phyloP scores from a whole-genome alignment of 2,888 invertebrate genomes.

The Oegoconia quadripuncta region DNA sequence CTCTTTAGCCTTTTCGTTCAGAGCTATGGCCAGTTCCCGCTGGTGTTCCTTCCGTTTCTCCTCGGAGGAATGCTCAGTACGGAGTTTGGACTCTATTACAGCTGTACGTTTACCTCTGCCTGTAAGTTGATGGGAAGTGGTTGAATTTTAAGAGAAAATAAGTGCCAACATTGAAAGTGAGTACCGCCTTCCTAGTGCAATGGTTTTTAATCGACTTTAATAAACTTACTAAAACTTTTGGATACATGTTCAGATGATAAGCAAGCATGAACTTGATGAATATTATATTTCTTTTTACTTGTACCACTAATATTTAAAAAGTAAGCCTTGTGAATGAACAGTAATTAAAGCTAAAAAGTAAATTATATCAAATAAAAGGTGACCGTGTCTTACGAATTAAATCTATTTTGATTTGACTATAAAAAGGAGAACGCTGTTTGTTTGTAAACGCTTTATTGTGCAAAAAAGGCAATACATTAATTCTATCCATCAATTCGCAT shows the following conservation, averaged over 20 bases:
- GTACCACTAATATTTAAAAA: too few relatives aligned
- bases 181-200: neutral
- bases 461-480: too few relatives aligned
- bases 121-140: slow-evolving; percentile 29
- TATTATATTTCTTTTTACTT: too few relatives aligned
- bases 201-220: neutral
- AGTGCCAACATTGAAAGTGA: neutral
- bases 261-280: too few relatives aligned
- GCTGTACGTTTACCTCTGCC: slow-evolving; percentile 91
- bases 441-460: too few relatives aligned
- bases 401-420: too few relatives aligned
- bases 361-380: too few relatives aligned
- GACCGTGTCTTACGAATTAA: too few relatives aligned
- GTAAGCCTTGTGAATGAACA: neutral
- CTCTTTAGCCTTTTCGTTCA: slow-evolving; percentile 96
- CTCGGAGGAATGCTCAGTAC: slow-evolving; percentile 97
- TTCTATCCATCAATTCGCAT: too few relatives aligned
- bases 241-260: too few relatives aligned
- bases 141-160: neutral
- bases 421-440: too few relatives aligned
- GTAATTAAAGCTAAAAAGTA: too few relatives aligned
- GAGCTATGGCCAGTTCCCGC: slow-evolving; percentile 91
- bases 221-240: neutral
- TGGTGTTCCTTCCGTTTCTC: slow-evolving; percentile 98
- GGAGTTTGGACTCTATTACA: slow-evolving; percentile 94